Evolutionary conservation across 2,888 invertebrate genomes (phyloP), one percentile per base, ranked within the genome.

Genomic region (Lasioglossum oenotherae): DNA sequence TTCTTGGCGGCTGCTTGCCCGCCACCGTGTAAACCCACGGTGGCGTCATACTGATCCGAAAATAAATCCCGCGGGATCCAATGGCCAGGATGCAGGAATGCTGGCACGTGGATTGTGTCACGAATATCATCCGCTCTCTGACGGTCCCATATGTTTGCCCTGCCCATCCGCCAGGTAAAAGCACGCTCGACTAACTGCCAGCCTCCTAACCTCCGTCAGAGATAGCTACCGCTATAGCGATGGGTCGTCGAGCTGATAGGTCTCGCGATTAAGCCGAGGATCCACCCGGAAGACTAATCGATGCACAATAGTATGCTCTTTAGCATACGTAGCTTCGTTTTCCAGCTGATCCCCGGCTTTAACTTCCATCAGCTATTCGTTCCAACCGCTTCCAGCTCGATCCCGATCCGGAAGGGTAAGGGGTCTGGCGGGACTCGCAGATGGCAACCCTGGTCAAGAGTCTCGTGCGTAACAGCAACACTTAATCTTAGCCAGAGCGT

Each of bases 31-130:
- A 85, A 88, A 88, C 82, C 82, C 82, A 75, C 74, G 88, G 74
- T 93, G 93, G 93, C 94, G 94, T 94, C 94, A 93, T 88, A 88
- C 87, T 87, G 82, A 91, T 94, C 94, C 91, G 81, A 94, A 95
- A 95, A 95, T 95, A 95, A 93, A 94, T 93, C 92, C 91, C 91
- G 91, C 90, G 92, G 91, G 92, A 93, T 92, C 92, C 91, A 91
- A 90, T 64, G 92, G 92, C 90, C 89, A 89, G 92, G 87, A 89
- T 88, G 89, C 87, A 91, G 91, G 93, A 93, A 93, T 93, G 92
- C 90, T 84, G 89, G 87, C 93, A 94, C 92, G 92, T 94, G 93
- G 92, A 90, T 91, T 85, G 92, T 92, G 92, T 93, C 93, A 93
- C 85, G 90, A 91, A 93, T 87, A 87, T 86, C 80, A 57, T 79